Evolutionary conservation across 2,888 invertebrate species (phyloP), one percentile per base, ranked within the genome.

Genomic region (Noctua janthe): DNA sequence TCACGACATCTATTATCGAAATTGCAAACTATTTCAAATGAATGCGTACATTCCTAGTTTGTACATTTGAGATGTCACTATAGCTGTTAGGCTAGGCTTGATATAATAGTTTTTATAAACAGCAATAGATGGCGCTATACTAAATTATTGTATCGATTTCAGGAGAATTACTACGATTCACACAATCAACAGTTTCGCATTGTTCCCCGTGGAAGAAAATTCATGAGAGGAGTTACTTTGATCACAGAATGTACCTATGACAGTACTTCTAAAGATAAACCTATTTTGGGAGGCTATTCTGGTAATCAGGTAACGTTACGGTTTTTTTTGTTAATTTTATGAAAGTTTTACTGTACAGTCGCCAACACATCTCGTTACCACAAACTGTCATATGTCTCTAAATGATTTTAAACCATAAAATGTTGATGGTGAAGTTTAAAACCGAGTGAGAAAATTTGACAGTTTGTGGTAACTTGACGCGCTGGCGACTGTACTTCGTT

Each of bases 161-260:
- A 98, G 97, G 99, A 99, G 94, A 98, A 98, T 88, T 98, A 98
- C 82, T 99, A 98, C 92, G 99, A 99, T 91, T 98, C 98, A 81
- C 98, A 98, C 87, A 99, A 98, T 92, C 99, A 99, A 92, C 98
- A 99, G 94, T 98, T 98, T 5, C 97, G 98, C 54, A 97, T 98
- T 6, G 97, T 99, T 64, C 97, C 97, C 17, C 98, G 98, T 69
- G 98, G 98, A 87, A 98, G 98, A 20, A 97, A 97, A 69, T 97
- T 99, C 71, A 95, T 98, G 87, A 98, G 98, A 35, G 98, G 98
- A 4, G 99, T 99, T 93, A 98, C 98, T 74, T 95, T 99, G 71
- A 97, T 99, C 62, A 98, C 98, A 0, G 99, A 99, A 94, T 99
- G 99, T 93, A 98, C 98, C 13, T 99, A 99, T 93, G 98, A 98